A percentile compares a stretch with the other conserved stretches of the same genome.
Conservation (phyloP, 2,797 vertebrate genomes). For the Darevskia mixta region DNA sequence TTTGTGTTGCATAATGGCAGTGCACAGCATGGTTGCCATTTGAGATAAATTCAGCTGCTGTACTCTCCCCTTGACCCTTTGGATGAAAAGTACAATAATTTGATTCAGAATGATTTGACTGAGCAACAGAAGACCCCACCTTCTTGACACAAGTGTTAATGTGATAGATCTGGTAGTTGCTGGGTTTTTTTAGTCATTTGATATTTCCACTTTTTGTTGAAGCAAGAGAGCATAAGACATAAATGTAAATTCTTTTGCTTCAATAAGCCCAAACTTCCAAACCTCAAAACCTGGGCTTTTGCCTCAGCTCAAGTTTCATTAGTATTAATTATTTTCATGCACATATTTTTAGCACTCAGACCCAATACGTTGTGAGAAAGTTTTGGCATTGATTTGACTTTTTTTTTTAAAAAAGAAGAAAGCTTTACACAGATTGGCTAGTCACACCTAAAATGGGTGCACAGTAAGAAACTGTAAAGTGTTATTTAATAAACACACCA, state of each 20-base stretch:
- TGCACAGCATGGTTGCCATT: conserved; percentile 4
- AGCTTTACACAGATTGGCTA: conserved; percentile 4
- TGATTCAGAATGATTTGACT: not conserved
- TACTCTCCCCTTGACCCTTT: not conserved
- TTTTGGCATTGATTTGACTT: conserved; percentile 33
- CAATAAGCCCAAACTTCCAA: conserved; percentile 48
- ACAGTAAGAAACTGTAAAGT: not conserved
- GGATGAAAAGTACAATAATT: not conserved
- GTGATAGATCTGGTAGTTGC: conserved; percentile 33
- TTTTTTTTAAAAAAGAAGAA: not conserved
- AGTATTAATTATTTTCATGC: conserved; percentile 19
- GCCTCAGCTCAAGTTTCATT: conserved; percentile 33
- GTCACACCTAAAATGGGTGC: conserved; percentile 9
- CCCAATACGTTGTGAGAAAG: conserved; percentile 11
- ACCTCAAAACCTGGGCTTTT: conserved; percentile 40
- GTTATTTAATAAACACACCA: not conserved
- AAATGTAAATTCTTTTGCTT: conserved; percentile 56
- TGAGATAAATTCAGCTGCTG: not conserved
- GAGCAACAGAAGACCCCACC: conserved; percentile 27
- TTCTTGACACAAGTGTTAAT: conserved; percentile 54
- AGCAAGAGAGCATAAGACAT: conserved; percentile 50
- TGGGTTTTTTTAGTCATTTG: conserved; percentile 57
- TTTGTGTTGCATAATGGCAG: not conserved
- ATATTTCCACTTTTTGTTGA: conserved; percentile 65
- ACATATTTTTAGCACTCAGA: not conserved